These are phyloP conservation scores for Geococcyx californianus DNA, from an alignment of 2,113 vertebrate species.

Conservation along the genomic window DNA sequence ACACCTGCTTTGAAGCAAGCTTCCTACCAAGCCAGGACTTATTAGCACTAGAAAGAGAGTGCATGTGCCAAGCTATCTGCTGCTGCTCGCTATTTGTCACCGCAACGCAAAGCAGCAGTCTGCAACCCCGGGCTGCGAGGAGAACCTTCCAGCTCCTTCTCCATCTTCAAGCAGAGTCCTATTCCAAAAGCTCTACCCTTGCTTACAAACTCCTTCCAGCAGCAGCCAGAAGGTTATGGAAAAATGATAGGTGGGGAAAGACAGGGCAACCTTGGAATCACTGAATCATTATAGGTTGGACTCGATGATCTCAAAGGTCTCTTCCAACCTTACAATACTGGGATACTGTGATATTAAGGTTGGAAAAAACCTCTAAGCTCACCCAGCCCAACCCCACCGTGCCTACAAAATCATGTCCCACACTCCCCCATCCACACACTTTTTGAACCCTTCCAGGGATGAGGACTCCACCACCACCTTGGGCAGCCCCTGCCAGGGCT, in stretches of 20 bases:
- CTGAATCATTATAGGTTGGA: no score
- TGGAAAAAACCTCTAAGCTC: no score
- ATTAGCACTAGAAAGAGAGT: background rate
- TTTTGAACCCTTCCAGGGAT: no score
- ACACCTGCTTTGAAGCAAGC: background rate
- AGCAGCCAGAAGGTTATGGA: background rate
- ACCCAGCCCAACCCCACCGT: no score
- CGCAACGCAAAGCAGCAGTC: background rate
- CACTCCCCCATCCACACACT: no score
- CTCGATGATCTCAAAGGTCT: no score
- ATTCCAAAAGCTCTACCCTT: background rate
- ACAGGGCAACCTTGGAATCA: accelerated
- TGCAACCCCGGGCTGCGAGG: background rate
- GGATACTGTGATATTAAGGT: no score
- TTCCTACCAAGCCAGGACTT: background rate
- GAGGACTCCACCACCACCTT: no score
- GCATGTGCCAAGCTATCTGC: background rate
- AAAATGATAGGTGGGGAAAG: background rate
- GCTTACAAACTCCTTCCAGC: background rate
- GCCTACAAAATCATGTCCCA: no score
- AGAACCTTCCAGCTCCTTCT: background rate
- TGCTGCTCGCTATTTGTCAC: background rate
- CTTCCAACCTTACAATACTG: no score
- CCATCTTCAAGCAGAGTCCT: background rate
- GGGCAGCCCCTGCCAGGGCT: no score